phyloP scores from a whole-genome alignment of 2,113 vertebrate genomes.

The Megalops atlanticus region DNA sequence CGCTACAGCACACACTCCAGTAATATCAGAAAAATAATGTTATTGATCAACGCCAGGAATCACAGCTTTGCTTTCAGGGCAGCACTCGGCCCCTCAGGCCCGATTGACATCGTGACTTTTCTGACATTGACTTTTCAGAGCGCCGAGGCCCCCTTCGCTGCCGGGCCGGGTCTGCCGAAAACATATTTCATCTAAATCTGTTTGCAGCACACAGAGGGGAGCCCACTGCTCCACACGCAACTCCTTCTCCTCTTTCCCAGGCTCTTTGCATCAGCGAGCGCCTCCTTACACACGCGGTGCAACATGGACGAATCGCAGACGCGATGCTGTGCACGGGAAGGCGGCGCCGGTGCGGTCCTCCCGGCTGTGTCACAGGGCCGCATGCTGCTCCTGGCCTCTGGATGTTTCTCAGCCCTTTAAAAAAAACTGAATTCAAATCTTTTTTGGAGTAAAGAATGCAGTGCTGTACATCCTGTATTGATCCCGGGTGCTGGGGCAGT shows the following conservation, averaged over 20 bases:
- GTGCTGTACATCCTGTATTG: conserved; percentile 76
- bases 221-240: neutral
- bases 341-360: neutral
- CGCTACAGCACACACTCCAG: neutral
- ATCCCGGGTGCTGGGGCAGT: conserved; percentile 68
- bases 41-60: conserved; percentile 33
- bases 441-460: conserved; percentile 66
- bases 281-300: too few relatives aligned
- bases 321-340: neutral
- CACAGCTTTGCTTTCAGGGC: neutral
- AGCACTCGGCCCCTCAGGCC: conserved; percentile 12
- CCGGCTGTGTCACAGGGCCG: conserved; percentile 21
- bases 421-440: conserved; percentile 59
- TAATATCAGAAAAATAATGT: conserved; percentile 28
- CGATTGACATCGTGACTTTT: conserved; percentile 11
- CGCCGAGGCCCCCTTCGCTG: too few relatives aligned
- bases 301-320: neutral
- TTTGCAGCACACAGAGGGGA: neutral
- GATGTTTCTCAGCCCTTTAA: conserved; percentile 35
- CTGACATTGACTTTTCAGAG: too few relatives aligned
- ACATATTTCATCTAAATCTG: neutral
- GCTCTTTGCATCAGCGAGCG: too few relatives aligned
- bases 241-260: too few relatives aligned
- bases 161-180: neutral
- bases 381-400: conserved; percentile 29